Base-by-base conservation (phyloP, 2,888 invertebrate species). In the Amphimallon solstitiale region DNA sequence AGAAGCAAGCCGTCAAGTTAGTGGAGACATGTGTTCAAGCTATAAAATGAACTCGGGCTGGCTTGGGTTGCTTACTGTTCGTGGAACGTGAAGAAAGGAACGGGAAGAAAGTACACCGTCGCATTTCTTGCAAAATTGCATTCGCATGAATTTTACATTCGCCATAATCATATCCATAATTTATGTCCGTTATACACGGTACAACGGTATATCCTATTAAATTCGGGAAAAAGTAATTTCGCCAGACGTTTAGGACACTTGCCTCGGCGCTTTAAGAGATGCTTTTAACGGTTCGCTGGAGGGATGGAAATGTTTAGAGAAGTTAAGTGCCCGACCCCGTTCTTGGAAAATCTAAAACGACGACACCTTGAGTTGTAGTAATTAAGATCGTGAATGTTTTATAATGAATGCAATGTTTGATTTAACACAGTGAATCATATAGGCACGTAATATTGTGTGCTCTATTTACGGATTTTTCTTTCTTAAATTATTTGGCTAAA, bases 81-180 rank as follows among this genome's bases (percentile, higher is more conserved):
- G 2, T 10, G 14, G 34, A 35, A 52, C 46, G 52, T 37, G 17
- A 23, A 12, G 21, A 48, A n/a, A n/a, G n/a, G n/a, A n/a, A n/a
- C n/a, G 23, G 48, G 63, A 68, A 66, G 54, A 66, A 62, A 68
- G 65, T 65, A 35, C 37, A 9, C 52, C 45, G 66, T 29, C 66
- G 61, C 66, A 65, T 67, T 71, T 69, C 66, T 67, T 66, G 71
- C 72, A 68, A 73, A 75, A 75, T 74, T 74, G 75, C 74, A 74
- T 68, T 73, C 74, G 70, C 73, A 76, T 76, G 74, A 75, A 74
- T 74, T 76, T 75, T 73, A 75, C 74, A 75, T 73, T 74, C 70
- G 71, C 72, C 70, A 73, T 72, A 70, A 68, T 71, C 68, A 70
- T 75, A 74, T 73, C 68, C 73, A 72, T 73, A 73, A 72, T 68